Conservation (phyloP, 2,797 vertebrate species). For the Hydrophis major region DNA sequence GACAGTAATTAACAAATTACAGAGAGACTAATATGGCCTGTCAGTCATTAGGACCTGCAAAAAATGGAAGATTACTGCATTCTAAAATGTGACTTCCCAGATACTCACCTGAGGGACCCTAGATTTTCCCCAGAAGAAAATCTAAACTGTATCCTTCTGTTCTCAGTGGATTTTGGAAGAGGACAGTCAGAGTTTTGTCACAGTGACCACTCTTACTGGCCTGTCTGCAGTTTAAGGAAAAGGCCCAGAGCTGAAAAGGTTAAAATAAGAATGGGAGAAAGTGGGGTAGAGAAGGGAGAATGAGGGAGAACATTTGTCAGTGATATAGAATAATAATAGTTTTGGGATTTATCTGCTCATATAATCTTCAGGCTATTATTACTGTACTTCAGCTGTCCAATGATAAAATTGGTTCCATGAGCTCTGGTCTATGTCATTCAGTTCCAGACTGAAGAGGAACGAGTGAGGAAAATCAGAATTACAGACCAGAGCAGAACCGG, state of each 20-base stretch:
- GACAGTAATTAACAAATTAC: background rate
- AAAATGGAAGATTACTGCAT: background rate
- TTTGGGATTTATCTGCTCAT: background rate
- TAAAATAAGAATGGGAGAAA: slow-evolving; percentile 32
- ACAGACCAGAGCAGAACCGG: background rate
- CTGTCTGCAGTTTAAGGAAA: slow-evolving; percentile 43
- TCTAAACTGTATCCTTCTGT: slow-evolving; percentile 46
- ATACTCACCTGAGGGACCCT: slow-evolving; percentile 45
- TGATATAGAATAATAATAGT: background rate
- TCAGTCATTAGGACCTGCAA: background rate
- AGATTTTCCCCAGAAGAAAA: slow-evolving; percentile 40
- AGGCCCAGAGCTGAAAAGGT: slow-evolving; percentile 48
- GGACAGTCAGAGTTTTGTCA: slow-evolving; percentile 38
- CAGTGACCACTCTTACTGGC: slow-evolving; percentile 20
- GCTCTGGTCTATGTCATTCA: slow-evolving; percentile 17
- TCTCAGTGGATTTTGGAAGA: slow-evolving; percentile 49
- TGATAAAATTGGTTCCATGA: background rate
- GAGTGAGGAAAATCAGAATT: slow-evolving; percentile 14
- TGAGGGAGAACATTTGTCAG: background rate
- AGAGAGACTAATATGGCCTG: background rate
- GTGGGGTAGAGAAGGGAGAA: background rate
- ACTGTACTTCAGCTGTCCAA: background rate
- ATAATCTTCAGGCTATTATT: background rate
- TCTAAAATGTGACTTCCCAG: background rate
- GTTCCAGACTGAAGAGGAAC: background rate